phyloP scores from a whole-genome alignment of 2,113 vertebrate genomes.

The Salvelinus alpinus region DNA sequence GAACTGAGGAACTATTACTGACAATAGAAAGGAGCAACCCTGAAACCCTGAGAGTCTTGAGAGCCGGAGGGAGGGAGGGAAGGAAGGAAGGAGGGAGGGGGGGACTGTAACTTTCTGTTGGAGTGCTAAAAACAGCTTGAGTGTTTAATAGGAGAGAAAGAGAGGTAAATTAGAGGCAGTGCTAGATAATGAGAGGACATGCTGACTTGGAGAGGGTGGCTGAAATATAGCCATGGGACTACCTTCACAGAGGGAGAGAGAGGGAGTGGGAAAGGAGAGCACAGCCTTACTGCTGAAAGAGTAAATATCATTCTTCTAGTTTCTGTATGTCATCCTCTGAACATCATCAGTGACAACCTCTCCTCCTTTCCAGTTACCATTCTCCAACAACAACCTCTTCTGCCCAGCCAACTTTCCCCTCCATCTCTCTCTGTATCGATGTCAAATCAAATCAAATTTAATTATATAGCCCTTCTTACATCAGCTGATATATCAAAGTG shows the following conservation, averaged over 20 bases:
- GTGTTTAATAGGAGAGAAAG: constrained; percentile 27
- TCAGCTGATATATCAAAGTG: no score
- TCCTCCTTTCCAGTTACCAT: no score
- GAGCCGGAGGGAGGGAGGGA: neutral
- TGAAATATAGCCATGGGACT: constrained; percentile 45
- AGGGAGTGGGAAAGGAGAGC: constrained; percentile 1
- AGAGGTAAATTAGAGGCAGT: constrained; percentile 31
- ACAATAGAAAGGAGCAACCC: neutral
- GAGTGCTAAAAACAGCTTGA: constrained; percentile 43
- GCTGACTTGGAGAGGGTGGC: constrained; percentile 41
- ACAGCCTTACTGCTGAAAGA: neutral
- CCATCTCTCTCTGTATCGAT: neutral
- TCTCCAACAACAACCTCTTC: no score
- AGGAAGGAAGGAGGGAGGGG: neutral
- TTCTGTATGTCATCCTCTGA: no score
- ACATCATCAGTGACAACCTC: no score
- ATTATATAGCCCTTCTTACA: no score
- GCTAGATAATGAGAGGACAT: constrained; percentile 37
- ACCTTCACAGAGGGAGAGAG: constrained; percentile 8
- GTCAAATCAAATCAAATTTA: neutral
- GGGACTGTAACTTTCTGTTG: constrained; percentile 22
- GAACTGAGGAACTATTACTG: constrained; percentile 14
- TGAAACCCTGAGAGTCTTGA: neutral
- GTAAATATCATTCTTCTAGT: neutral
- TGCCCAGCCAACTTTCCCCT: no score